Conservation (phyloP, 2,113 vertebrate genomes). For the Fregata magnificens region DNA sequence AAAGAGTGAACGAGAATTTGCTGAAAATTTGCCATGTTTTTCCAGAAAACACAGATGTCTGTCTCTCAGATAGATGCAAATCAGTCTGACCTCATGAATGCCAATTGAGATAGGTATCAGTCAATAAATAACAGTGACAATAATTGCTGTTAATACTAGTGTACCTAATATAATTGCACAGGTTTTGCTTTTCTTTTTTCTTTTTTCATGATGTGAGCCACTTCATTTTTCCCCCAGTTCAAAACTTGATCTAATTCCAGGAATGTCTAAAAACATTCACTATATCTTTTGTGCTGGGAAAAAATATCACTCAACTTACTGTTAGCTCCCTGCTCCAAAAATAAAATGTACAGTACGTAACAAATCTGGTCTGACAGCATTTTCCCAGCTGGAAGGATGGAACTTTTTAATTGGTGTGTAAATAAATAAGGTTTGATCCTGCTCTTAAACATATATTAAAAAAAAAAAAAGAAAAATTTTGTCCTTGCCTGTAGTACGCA, state of each 20-base stretch:
- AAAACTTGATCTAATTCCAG: slow-evolving; percentile 41
- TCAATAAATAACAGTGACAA: not conserved
- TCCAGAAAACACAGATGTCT: not conserved
- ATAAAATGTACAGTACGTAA: slow-evolving; percentile 37
- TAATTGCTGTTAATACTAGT: not conserved
- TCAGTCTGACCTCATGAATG: not conserved
- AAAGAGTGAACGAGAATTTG: not conserved
- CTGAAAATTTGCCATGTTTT: not conserved
- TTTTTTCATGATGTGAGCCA: not conserved
- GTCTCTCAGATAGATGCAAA: not conserved
- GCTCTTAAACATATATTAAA: not conserved
- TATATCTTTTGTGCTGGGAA: slow-evolving; percentile 43
- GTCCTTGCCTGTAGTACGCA: not conserved
- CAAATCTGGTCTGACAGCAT: slow-evolving; percentile 40
- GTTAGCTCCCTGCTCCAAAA: slow-evolving; percentile 31
- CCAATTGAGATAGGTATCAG: not conserved
- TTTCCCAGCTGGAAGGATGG: slow-evolving; percentile 48
- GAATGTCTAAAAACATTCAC: slow-evolving; percentile 16
- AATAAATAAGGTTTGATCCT: slow-evolving; percentile 21
- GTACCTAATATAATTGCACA: not conserved
- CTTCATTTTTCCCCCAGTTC: not conserved
- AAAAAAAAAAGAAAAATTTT: not conserved
- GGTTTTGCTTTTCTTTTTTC: not conserved
- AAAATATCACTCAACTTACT: slow-evolving; percentile 20
- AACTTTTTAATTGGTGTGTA: slow-evolving; percentile 14